Evolutionary conservation across 2,113 vertebrate species (phyloP).

Genomic region (Strix uralensis): DNA sequence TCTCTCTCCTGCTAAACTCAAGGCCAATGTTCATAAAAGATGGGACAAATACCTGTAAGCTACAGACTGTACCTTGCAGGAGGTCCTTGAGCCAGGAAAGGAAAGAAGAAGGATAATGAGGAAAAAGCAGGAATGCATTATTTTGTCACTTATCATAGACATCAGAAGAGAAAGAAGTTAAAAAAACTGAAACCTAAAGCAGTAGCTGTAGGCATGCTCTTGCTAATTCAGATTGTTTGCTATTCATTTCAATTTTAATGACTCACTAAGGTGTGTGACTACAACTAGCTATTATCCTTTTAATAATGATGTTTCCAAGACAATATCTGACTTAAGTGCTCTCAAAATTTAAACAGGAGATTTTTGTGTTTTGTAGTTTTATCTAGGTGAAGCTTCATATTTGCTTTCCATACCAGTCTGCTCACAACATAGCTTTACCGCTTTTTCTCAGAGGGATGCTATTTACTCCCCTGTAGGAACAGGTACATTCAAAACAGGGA

Average conservation of each 20-base stretch:
- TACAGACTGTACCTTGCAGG: background rate
- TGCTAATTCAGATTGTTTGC: background rate
- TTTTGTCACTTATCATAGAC: background rate
- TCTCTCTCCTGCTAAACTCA: background rate
- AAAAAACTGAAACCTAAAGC: background rate
- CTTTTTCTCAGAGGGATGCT: background rate
- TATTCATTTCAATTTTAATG: background rate
- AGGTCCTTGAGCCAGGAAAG: background rate
- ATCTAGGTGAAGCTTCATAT: background rate
- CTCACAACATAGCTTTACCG: background rate
- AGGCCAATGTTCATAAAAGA: background rate
- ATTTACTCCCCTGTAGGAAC: background rate
- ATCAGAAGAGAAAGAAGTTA: background rate
- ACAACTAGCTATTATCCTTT: background rate
- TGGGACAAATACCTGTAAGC: background rate
- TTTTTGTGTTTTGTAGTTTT: background rate
- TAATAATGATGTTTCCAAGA: background rate
- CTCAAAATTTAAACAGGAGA: background rate
- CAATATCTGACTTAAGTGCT: background rate
- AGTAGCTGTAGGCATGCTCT: background rate
- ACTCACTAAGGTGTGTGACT: background rate
- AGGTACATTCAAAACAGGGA: background rate
- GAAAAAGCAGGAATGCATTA: background rate
- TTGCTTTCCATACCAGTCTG: background rate
- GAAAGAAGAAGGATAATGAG: background rate